Percentiles rank a stretch among this genome's conserved stretches.
phyloP scores from a whole-genome alignment of 2,113 vertebrate species.

The Marmota monax region DNA sequence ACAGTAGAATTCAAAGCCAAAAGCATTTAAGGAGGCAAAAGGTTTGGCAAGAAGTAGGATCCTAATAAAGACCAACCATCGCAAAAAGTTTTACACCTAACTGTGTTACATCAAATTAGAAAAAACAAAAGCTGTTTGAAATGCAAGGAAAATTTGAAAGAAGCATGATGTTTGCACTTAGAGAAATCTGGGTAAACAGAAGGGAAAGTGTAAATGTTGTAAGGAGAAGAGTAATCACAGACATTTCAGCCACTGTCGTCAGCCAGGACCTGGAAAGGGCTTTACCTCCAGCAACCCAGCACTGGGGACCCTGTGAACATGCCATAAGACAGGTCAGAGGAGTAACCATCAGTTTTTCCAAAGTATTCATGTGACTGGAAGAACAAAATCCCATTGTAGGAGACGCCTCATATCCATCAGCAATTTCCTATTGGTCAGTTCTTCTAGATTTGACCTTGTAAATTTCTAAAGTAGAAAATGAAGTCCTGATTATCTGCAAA shows the following conservation, averaged over 20 bases:
- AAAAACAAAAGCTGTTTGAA: slow-evolving; percentile 33
- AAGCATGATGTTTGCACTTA: neutral
- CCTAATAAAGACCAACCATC: slow-evolving; percentile 49
- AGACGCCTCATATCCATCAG: neutral
- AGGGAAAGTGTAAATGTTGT: neutral
- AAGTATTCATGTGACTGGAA: neutral
- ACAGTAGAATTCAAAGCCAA: slow-evolving; percentile 45
- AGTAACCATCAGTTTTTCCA: neutral
- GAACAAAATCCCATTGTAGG: neutral
- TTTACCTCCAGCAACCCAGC: slow-evolving; percentile 14
- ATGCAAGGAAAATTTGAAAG: neutral
- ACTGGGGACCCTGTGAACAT: neutral
- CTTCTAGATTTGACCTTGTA: neutral
- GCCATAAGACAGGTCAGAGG: neutral
- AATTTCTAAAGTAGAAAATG: slow-evolving; percentile 29
- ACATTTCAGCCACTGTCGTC: neutral
- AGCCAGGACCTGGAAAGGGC: neutral
- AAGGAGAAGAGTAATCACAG: neutral
- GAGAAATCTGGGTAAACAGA: neutral
- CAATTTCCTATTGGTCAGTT: slow-evolving; percentile 24
- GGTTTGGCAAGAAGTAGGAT: neutral
- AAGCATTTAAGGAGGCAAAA: slow-evolving; percentile 43
- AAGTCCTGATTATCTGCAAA: neutral
- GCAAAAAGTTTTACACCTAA: neutral
- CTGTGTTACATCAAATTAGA: slow-evolving; percentile 2